Base-by-base conservation (phyloP, 2,888 invertebrate species). In the Stegophylla sp. region DNA sequence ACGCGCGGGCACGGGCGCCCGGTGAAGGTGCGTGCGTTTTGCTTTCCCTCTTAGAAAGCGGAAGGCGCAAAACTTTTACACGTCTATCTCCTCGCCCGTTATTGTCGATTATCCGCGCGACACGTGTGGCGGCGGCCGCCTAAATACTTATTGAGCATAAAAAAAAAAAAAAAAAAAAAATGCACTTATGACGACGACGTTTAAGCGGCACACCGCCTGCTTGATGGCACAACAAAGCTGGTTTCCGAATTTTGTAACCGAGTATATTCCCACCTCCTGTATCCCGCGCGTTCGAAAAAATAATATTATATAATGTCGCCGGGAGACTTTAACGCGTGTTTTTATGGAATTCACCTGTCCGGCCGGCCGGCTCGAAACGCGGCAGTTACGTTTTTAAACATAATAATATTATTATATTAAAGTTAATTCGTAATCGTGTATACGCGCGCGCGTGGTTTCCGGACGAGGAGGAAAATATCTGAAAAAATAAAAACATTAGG, bases 41-140 rank as follows among this genome's bases (percentile, higher is more conserved):
- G 75, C 75, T 75, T 75, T 75, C 75, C 64, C 75, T 75, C 75
- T 53, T 74, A 75, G 75, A 75, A 75, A 75, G 75, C 75, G 75
- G 75, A 75, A 75, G 75, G 75, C 26, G 75, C 64, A 66, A 72
- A 75, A 75, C 75, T 75, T 75, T 75, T 75, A 75, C 75, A 61
- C 56, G 34, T 28, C 45, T n/a, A 41, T 53, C 41, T n/a, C 28
- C 17, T 12, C 26, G 48, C 48, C n/a, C n/a, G n/a, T n/a, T n/a
- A n/a, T n/a, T 12, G 56, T 41, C 41, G 71, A 56, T 56, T 71
- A 56, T 71, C 34, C 15, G 23, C 34, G 13, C 28, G 20, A 53
- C n/a, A 53, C 53, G 53, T 53, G 53, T 3, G 9, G 17, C 12
- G 45, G 45, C 15, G 34, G 34, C 15, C 2, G 12, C 12, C 15